Base-by-base conservation (phyloP, 2,888 invertebrate genomes). In the Platycnemis pennipes region DNA sequence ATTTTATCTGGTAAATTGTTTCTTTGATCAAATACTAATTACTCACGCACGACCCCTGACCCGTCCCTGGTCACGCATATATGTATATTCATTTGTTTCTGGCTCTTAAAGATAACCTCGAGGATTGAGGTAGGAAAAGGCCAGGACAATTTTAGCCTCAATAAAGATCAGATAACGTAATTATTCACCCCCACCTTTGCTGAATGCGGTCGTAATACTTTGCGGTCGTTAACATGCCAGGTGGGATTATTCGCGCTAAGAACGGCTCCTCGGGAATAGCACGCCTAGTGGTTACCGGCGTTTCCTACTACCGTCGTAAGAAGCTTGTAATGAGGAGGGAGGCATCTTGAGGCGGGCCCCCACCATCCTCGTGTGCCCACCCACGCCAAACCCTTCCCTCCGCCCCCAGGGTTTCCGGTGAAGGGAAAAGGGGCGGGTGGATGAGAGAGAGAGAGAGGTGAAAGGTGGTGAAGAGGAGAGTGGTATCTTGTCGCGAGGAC, bases 281-380 rank as follows among this genome's bases (percentile, higher is more conserved):
- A n/a, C n/a, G 63, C 63, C n/a, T 63, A 77, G 77, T 11, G 77
- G 77, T 77, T 37, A 31, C 31, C 77, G 37, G 31, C 77, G 13
- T 77, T 77, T 77, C 77, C 77, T 37, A 77, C 49, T 19, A 19
- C 77, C 77, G 31, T 77, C 77, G 77, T 77, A 77, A 77, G 77
- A 11, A 77, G 77, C 77, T 77, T 77, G 77, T 77, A 77, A 77
- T 77, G 77, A 77, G 77, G 77, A 77, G 77, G 37, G 4, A 37
- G 22, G 63, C 13, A 13, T 13, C 13, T 13, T 13, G 77, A 77
- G 37, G 37, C 8, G 77, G 13, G 26, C 63, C 26, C 0, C 63
- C 63, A 1, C 8, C 63, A 7, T 26, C 63, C 63, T 63, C 63
- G 63, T 5, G 3, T 63, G 5, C 26, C n/a, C 63, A 53, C 63